These are phyloP conservation scores for Chamaedrilus cognettii DNA, from an alignment of 2,888 invertebrate species.

Conservation along the genomic window DNA sequence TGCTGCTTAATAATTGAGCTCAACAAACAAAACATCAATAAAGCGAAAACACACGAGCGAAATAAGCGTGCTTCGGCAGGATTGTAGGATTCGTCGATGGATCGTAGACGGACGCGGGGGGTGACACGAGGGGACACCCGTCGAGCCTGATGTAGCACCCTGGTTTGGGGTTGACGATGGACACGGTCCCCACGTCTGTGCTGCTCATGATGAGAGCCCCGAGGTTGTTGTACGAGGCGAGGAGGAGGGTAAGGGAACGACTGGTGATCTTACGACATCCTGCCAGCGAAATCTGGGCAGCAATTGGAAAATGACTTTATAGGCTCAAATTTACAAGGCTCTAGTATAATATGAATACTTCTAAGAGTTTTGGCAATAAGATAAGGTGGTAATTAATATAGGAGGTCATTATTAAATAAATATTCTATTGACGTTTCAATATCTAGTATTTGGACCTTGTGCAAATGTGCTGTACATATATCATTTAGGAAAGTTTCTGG, in stretches of 20 bases:
- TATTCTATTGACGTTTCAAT: too few relatives aligned
- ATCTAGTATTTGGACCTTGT: too few relatives aligned
- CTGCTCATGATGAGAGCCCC: background rate
- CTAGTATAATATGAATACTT: too few relatives aligned
- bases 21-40: too few relatives aligned
- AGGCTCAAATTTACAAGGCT: too few relatives aligned
- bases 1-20: too few relatives aligned
- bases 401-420: too few relatives aligned
- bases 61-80: background rate
- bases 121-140: constrained; percentile 14
- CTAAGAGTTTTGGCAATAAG: too few relatives aligned
- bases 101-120: constrained; percentile 5
- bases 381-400: too few relatives aligned
- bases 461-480: too few relatives aligned
- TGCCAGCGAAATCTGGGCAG: background rate
- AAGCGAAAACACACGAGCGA: background rate
- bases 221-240: background rate
- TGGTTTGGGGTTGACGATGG: background rate
- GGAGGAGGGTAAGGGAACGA: background rate
- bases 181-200: background rate
- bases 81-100: background rate
- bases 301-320: too few relatives aligned
- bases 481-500: too few relatives aligned
- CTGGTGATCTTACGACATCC: background rate
- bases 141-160: constrained; percentile 4